These are phyloP conservation scores for Rotaria magnacalcarata DNA, from an alignment of 2,888 invertebrate species.

Conservation along the genomic window DNA sequence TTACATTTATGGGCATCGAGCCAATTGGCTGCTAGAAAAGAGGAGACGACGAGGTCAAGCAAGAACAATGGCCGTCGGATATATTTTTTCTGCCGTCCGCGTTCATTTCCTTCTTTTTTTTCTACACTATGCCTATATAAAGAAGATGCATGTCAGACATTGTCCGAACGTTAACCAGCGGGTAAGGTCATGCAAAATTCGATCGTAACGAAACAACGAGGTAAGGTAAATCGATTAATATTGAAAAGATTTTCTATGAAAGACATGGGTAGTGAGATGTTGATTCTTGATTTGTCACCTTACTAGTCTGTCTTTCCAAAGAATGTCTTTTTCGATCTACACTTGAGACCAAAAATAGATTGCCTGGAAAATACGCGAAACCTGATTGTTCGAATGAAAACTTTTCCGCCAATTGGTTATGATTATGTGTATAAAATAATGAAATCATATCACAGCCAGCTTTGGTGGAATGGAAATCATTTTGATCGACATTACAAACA, in stretches of 20 bases:
- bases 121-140: constrained; percentile 15
- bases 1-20: constrained; percentile 1
- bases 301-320: constrained; percentile 38
- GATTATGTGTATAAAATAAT: not conserved
- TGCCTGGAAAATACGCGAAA: not conserved
- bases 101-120: constrained; percentile 3
- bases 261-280: constrained; percentile 38
- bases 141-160: constrained; percentile 29
- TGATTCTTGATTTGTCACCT: constrained; percentile 17
- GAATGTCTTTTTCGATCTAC: not conserved
- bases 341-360: not conserved
- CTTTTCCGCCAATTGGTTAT: constrained; percentile 17
- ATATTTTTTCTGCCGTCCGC: constrained; percentile 21
- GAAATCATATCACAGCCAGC: constrained; percentile 36
- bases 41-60: constrained; percentile 15
- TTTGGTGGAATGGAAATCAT: constrained; percentile 28
- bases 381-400: not conserved
- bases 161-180: constrained; percentile 4
- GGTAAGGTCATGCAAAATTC: constrained; percentile 29
- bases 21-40: not conserved
- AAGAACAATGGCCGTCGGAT: constrained; percentile 18
- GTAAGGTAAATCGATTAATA: not conserved
- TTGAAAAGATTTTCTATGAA: constrained; percentile 22
- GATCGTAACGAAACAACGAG: not conserved
- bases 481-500: not conserved